These are phyloP conservation scores for Antechinus flavipes DNA, from an alignment of 2,113 vertebrate species.

Conservation along the genomic window DNA sequence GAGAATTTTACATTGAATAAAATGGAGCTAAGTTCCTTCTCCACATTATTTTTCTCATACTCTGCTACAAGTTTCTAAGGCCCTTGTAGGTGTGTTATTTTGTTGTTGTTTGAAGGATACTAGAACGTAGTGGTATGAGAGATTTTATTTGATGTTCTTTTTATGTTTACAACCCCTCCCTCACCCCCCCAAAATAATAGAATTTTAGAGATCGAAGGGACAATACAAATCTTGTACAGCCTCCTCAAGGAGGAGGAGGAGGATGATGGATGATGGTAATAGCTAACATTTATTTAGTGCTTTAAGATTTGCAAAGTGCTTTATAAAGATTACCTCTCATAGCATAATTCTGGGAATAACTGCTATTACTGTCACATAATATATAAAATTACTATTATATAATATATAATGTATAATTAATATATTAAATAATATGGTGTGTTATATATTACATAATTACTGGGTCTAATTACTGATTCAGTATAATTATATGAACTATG, in stretches of 20 bases:
- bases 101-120: neutral
- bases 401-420: neutral
- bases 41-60: neutral
- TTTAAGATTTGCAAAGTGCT: neutral
- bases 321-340: neutral
- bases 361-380: neutral
- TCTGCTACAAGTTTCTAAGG: neutral
- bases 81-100: too few relatives aligned
- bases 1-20: conserved; percentile 19
- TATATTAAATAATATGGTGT: neutral
- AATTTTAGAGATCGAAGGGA: neutral
- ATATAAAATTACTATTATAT: neutral
- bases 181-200: neutral
- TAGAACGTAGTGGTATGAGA: neutral
- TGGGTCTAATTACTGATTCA: neutral
- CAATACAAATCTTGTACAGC: neutral
- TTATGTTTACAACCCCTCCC: neutral
- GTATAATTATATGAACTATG: neutral
- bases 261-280: neutral
- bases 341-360: neutral
- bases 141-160: neutral
- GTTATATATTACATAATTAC: neutral
- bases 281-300: neutral
- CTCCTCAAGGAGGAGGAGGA: neutral
- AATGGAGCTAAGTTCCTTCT: neutral